These are phyloP conservation scores for Drosophila nr. perissopoda DNA, from an alignment of 2,888 invertebrate species.

Conservation along the genomic window DNA sequence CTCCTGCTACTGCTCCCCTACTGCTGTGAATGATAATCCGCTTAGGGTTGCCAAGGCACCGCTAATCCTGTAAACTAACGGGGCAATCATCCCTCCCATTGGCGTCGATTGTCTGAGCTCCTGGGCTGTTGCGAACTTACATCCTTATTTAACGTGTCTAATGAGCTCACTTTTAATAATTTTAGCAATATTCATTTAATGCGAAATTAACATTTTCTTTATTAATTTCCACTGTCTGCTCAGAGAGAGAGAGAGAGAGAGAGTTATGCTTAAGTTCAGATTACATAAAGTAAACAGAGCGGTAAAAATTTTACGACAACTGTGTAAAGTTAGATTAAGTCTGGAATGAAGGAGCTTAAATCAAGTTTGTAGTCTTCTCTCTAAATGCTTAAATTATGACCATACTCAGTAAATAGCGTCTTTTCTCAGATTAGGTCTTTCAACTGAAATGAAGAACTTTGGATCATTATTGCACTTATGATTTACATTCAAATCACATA, in stretches of 20 bases:
- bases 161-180: constrained; percentile 58
- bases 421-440: not conserved
- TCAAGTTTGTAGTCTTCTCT: not conserved
- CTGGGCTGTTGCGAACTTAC: constrained; percentile 35
- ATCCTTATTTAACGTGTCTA: constrained; percentile 62
- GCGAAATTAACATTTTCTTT: constrained; percentile 47
- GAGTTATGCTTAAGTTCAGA: not conserved
- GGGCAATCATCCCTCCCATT: constrained; percentile 45
- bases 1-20: not conserved
- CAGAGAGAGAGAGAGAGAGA: too few relatives aligned
- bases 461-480: not conserved
- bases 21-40: constrained; percentile 53
- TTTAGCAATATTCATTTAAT: constrained; percentile 61
- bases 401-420: not conserved
- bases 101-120: constrained; percentile 31
- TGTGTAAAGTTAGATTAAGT: not conserved
- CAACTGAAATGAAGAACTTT: not conserved
- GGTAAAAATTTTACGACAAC: not conserved
- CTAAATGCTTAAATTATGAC: not conserved
- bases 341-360: not conserved
- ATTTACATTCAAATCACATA: not conserved
- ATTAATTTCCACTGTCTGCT: constrained; percentile 3
- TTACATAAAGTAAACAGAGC: not conserved
- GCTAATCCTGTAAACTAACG: constrained; percentile 66
- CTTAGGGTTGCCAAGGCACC: constrained; percentile 71